Evolutionary conservation across 1,140 invertebrate species (phyloP).

Genomic region (Eriocheir sinensis): DNA sequence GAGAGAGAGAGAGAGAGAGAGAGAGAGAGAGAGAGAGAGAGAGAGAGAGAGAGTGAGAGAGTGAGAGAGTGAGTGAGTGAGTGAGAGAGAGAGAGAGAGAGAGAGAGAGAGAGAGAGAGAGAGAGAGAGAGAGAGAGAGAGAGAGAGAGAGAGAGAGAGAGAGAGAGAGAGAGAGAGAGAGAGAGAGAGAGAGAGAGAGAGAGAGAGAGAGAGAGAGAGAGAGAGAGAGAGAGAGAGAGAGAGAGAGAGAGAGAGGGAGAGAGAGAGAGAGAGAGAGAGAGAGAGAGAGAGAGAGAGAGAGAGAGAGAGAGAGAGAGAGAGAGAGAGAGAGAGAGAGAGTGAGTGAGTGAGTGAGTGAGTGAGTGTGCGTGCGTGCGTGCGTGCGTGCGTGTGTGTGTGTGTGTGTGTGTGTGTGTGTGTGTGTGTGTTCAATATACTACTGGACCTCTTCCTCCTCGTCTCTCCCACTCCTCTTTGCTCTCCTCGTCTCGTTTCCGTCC

Average conservation of each 20-base stretch:
- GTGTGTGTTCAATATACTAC: background rate
- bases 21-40: background rate
- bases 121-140: background rate
- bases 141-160: too few relatives aligned
- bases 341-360: background rate
- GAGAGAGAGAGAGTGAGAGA: too few relatives aligned
- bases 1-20: too few relatives aligned
- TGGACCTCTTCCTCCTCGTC: background rate
- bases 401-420: conserved; percentile 26
- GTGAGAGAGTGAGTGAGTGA: too few relatives aligned
- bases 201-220: background rate
- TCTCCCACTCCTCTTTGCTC: background rate
- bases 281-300: too few relatives aligned
- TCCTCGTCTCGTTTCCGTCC: background rate
- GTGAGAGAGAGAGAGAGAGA: too few relatives aligned
- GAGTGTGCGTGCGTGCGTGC: background rate
- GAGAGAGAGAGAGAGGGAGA: background rate
- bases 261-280: too few relatives aligned
- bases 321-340: background rate
- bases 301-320: background rate
- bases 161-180: background rate
- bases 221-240: background rate
- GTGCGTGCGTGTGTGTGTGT: conserved; percentile 10
- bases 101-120: background rate
- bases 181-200: background rate